These are phyloP conservation scores for Andrena bucephala DNA, from an alignment of 2,888 invertebrate species.

Conservation along the genomic window DNA sequence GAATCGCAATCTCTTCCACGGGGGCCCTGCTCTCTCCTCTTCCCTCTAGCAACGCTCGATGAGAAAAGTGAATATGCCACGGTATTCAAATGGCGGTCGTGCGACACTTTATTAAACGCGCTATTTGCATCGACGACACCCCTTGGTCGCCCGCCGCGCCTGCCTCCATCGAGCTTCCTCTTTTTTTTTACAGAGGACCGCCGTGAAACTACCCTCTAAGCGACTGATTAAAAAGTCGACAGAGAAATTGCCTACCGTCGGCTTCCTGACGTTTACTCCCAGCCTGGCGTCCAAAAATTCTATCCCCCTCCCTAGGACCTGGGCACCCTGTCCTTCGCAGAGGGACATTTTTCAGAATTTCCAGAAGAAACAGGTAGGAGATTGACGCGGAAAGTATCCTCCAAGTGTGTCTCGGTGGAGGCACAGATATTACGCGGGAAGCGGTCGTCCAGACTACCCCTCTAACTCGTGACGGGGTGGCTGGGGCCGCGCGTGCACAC, in stretches of 20 bases:
- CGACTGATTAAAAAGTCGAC: slow-evolving; percentile 71
- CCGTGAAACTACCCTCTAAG: slow-evolving; percentile 57
- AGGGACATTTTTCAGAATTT: too few species aligned
- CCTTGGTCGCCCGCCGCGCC: slow-evolving; percentile 42
- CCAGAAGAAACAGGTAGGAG: too few species aligned
- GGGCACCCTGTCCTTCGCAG: too few species aligned
- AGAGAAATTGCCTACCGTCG: slow-evolving; percentile 31
- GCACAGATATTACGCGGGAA: slow-evolving; percentile 56
- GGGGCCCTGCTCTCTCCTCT: slow-evolving; percentile 47
- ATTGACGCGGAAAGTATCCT: not conserved
- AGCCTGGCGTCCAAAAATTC: too few species aligned
- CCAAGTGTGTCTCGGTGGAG: slow-evolving; percentile 17
- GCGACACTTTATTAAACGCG: slow-evolving; percentile 84
- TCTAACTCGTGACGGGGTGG: slow-evolving; percentile 50
- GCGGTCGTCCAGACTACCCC: slow-evolving; percentile 50
- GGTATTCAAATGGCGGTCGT: slow-evolving; percentile 82
- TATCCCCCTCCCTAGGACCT: too few species aligned
- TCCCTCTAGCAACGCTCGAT: slow-evolving; percentile 65
- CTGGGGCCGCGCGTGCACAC: slow-evolving; percentile 73
- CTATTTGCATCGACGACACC: slow-evolving; percentile 78
- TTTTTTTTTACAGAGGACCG: slow-evolving; percentile 27
- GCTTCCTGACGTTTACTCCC: not conserved
- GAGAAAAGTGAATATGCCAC: slow-evolving; percentile 84
- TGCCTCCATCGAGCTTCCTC: slow-evolving; percentile 45
- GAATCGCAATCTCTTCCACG: slow-evolving; percentile 39